Evolutionary conservation across 2,888 invertebrate genomes (phyloP), one percentile per base, ranked within the genome.

Genomic region (Polyommatus icarus): DNA sequence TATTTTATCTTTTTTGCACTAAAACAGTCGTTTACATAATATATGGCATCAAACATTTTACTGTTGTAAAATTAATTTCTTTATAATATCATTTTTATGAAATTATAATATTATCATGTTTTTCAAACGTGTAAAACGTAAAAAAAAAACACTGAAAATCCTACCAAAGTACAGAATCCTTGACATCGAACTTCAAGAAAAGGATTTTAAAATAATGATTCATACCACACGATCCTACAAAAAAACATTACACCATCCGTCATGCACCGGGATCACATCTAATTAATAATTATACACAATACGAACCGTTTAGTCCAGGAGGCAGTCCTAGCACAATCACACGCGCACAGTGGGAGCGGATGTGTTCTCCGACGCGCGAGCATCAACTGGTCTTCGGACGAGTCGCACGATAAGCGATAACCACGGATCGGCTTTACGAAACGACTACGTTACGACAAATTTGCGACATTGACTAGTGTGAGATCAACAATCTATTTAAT

Each of bases 281-380:
- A 84, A 85, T 85, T 85, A 85, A 83, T 24, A 20, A 67, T 15
- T 67, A 32, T 29, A 59, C 59, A 59, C 59, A 59, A 59, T 67
- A 67, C 67, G 29, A 67, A 67, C 67, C 67, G 67, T 67, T 32
- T 67, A 67, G 67, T 67, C 67, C 67, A 67, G 29, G 15, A 18
- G 67, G 29, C 24, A 61, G 61, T 24, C 61, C 24, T 20, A 61
- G 61, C 67, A 67, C 67, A 29, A 67, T 15, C 67, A 85, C 87
- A 89, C 90, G 79, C 85, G 83, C 86, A 89, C 84, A 79, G 84
- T 82, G 80, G 77, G 80, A 87, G 86, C 90, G 90, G 91, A 89
- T 91, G 93, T 92, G 92, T 89, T 92, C 92, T 88, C 88, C 87
- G 87, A 85, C 92, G 93, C 90, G 87, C 93, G 90, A 89, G 84